Conservation (phyloP, 2,113 vertebrate genomes). For the Acrocephalus kingi region DNA sequence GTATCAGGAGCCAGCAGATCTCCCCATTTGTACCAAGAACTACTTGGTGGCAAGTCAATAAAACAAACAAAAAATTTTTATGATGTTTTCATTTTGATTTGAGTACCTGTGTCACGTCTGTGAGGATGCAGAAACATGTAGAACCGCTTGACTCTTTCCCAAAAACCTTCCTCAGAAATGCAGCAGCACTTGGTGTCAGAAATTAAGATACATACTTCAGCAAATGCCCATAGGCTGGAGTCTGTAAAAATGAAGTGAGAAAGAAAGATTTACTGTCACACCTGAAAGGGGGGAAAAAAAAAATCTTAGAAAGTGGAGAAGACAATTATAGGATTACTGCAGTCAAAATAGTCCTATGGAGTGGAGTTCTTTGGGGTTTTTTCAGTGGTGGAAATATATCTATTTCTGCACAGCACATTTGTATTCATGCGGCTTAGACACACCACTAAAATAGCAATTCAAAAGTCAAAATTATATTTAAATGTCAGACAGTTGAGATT, state of each 20-base stretch:
- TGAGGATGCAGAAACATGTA: neutral
- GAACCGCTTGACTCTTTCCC: neutral
- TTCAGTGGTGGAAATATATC: neutral
- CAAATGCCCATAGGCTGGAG: neutral
- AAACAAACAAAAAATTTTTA: neutral
- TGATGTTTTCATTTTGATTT: accelerated
- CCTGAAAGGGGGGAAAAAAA: neutral
- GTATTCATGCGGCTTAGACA: neutral
- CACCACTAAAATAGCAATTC: neutral
- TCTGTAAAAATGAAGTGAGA: neutral
- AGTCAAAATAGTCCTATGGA: neutral
- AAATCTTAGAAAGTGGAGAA: neutral
- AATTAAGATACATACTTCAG: neutral
- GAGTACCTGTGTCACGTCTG: accelerated
- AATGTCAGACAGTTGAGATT: neutral
- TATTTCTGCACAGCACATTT: neutral
- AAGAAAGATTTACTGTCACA: neutral
- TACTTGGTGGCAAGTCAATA: neutral
- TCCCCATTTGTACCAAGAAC: accelerated
- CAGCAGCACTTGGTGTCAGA: neutral
- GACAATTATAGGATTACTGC: neutral
- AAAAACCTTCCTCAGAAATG: neutral
- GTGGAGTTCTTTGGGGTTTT: neutral
- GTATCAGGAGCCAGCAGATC: neutral
- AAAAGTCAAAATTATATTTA: constrained; percentile 23